Evolutionary conservation across 2,113 vertebrate genomes (phyloP), one percentile per base, ranked within the genome.

Genomic region (Percopsis transmontana): DNA sequence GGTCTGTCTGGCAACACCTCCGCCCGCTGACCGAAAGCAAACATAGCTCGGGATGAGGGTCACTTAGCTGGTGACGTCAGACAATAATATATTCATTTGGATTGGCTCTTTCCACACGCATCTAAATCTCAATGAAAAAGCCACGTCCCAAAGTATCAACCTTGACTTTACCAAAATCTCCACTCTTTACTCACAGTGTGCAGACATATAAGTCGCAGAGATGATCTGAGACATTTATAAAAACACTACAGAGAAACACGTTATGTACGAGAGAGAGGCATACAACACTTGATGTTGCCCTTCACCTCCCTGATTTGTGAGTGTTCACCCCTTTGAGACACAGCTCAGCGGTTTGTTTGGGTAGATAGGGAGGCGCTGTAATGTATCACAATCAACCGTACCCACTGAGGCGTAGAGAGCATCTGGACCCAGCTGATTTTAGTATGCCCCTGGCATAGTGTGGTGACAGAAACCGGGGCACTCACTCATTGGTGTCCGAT

Each of bases 321-420:
- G 50, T 58, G 47, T 61, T 68, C 68, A 70, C 78, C 65, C 75
- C 52, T 72, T 52, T 45, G 48, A 65, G 66, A 48, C 67, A 44
- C 52, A 68, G 64, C 60, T 76, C 74, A 82, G 58, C 2, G 20
- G 56, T 69, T 72, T 70, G 77, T 68, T 39, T 54, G 24, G 0
- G 39, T 56, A 62, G 73, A 81, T 62, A 53, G 68, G 51, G 64
- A 61, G 42, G 78, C 57, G 82, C 69, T 68, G 73, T 81, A 83
- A 85, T 85, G 79, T 79, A 82, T 82, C 80, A 72, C 79, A 74
- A 82, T 87, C 80, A 80, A 74, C 79, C 70, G 47, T 54, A 54
- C 59, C 73, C 80, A 72, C 33, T 70, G 64, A 10, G 72, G 84
- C 59, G 48, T 83, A 50, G 55, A 62, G 74, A 79, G 81, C 82